Evolutionary conservation across 2,888 invertebrate species (phyloP).

Genomic region (Synergus itoensis): DNA sequence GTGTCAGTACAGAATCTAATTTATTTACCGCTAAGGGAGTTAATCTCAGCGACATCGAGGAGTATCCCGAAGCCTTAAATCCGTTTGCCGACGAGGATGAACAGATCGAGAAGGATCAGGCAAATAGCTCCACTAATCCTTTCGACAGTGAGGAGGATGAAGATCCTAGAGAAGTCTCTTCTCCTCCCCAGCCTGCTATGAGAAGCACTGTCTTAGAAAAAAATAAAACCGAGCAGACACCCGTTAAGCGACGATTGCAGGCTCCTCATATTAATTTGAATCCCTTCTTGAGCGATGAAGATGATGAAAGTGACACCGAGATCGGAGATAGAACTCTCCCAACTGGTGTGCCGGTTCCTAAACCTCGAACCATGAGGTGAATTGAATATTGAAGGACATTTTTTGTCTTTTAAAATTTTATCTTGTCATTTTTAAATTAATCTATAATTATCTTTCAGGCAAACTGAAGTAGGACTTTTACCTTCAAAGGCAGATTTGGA

Average conservation of each 20-base stretch:
- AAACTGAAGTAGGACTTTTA: constrained; percentile 70
- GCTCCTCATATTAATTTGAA: constrained; percentile 82
- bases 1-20: constrained; percentile 51
- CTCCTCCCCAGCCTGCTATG: constrained; percentile 75
- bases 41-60: constrained; percentile 61
- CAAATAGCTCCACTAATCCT: constrained; percentile 81
- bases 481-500: constrained; percentile 68
- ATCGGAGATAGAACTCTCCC: constrained; percentile 48
- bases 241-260: constrained; percentile 72
- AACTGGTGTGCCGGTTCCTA: constrained; percentile 76
- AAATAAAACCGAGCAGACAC: constrained; percentile 49
- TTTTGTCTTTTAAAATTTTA: background rate
- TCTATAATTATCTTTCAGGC: constrained; percentile 56
- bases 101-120: constrained; percentile 77
- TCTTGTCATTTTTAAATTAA: background rate
- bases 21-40: constrained; percentile 61
- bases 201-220: constrained; percentile 62
- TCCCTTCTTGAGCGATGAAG: constrained; percentile 88
- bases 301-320: constrained; percentile 79
- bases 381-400: constrained; percentile 45
- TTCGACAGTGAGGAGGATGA: constrained; percentile 84
- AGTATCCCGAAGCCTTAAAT: constrained; percentile 90
- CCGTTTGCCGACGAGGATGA: constrained; percentile 89
- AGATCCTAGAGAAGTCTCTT: constrained; percentile 43
- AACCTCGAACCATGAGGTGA: constrained; percentile 78